Base-by-base conservation (phyloP, 2,888 invertebrate species). In the Caenorhabditis macrosperma region DNA sequence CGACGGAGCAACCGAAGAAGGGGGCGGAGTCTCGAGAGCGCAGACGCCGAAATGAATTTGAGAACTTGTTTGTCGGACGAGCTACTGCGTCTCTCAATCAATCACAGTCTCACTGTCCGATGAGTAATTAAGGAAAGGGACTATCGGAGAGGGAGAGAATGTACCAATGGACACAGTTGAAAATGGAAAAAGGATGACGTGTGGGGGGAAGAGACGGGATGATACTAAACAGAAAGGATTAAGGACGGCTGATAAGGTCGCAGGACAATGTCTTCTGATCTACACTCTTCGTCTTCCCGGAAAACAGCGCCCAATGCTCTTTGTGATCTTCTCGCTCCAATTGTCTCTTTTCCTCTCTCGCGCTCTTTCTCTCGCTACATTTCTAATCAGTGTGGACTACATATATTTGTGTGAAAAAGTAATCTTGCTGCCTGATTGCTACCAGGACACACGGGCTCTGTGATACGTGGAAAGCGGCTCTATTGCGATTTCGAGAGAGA, bases 51-150 rank as follows among this genome's bases (percentile, higher is more conserved):
- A 38, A 44, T 50, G 48, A 63, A 63, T 63, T 63, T 48, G 63
- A 63, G 63, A 63, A 63, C 30, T 48, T 63, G 48, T 48, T 63
- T 48, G 61, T 61, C 59, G 41, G 38, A 9, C 26, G 44, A n/a
- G 2, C 28, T 26, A 28, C 50, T 46, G 48, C 26, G 30, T 50
- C 50, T 46, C 46, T n/a, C 20, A 57, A 26, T 57, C 38, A 57
- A 38, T 38, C 38, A 35, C 28, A 26, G 26, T 52, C 26, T 24
- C 38, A 35, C 28, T 15, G 26, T 52, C 26, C 6, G 38, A 33
- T 38, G 38, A 38, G 12, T 38, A 38, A 38, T 15, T 2, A 15
- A 7, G 33, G 33, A 33, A 9, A 38, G 15, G 38, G 12, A 38
- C 7, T 38, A 10, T 24, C 3, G 24, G 10, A 48, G 7, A 20